A percentile compares a stretch with the other conserved stretches of the same genome.
These are phyloP conservation scores for Dolichomitus sp. DNA, from an alignment of 2,888 invertebrate genomes.

Conservation along the genomic window DNA sequence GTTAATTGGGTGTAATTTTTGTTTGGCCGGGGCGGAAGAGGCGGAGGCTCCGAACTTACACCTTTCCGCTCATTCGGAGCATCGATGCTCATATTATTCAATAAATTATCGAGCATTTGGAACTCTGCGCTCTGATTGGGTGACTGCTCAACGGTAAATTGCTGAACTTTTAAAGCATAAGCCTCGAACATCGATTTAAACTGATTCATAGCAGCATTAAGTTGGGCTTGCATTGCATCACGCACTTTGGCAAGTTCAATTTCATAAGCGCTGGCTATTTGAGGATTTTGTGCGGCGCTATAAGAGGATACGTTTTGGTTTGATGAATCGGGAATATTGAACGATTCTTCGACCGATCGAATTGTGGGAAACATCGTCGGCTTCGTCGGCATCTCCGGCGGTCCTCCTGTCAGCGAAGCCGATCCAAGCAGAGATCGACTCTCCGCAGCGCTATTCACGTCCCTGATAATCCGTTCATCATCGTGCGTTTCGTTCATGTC, in stretches of 20 bases:
- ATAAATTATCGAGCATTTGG: neutral
- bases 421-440: neutral
- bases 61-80: neutral
- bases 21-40: conserved; percentile 12
- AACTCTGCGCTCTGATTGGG: neutral
- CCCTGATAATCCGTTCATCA: conserved; percentile 19
- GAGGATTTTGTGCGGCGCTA: neutral
- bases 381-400: neutral
- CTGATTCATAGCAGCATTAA: neutral
- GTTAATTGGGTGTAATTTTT: neutral
- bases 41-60: neutral
- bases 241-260: neutral
- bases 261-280: neutral
- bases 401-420: neutral
- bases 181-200: neutral
- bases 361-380: neutral
- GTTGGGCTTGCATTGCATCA: neutral
- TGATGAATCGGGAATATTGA: neutral
- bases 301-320: neutral
- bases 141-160: neutral
- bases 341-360: neutral
- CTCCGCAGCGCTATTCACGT: neutral
- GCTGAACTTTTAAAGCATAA: neutral
- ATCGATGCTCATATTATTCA: neutral
- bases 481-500: conserved; percentile 53